These are phyloP conservation scores for Trichonephila clavata DNA, from an alignment of 1,140 invertebrate genomes.

Conservation along the genomic window DNA sequence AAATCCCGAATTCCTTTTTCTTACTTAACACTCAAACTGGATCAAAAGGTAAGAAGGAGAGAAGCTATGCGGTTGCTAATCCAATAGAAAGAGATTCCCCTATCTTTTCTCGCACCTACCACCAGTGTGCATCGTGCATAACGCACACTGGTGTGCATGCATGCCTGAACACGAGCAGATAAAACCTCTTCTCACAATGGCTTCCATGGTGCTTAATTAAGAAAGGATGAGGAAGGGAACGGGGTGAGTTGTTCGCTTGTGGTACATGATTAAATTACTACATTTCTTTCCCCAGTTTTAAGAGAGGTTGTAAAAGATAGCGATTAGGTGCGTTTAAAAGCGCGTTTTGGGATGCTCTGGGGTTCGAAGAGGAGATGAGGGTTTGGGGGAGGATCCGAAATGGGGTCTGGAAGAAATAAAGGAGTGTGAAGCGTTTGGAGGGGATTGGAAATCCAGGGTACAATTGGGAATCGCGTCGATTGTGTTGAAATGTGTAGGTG, in stretches of 20 bases:
- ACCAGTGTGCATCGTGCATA: background rate
- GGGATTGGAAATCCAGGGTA: no score
- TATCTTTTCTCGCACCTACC: background rate
- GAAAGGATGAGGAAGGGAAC: constrained; percentile 25
- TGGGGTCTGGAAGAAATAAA: background rate
- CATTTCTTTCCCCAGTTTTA: constrained; percentile 59
- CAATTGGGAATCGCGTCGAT: no score
- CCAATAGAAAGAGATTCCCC: constrained; percentile 67
- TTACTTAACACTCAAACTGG: constrained; percentile 27
- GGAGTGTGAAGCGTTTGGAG: background rate
- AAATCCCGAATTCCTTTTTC: constrained; percentile 33
- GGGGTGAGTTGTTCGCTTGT: constrained; percentile 58
- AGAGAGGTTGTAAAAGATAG: constrained; percentile 72
- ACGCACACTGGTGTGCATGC: constrained; percentile 23
- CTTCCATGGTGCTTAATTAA: constrained; percentile 68
- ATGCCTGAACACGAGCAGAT: constrained; percentile 65
- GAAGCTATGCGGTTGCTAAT: constrained; percentile 60
- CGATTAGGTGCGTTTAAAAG: constrained; percentile 71
- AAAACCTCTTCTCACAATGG: constrained; percentile 57
- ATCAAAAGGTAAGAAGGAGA: constrained; percentile 34
- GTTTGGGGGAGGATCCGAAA: background rate
- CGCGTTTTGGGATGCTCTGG: constrained; percentile 39
- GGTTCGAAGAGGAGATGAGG: background rate
- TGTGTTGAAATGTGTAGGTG: no score
- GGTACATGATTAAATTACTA: constrained; percentile 72